Evolutionary conservation across 2,888 invertebrate genomes (phyloP), one percentile per base, ranked within the genome.

Genomic region (Drosophila borborema): DNA sequence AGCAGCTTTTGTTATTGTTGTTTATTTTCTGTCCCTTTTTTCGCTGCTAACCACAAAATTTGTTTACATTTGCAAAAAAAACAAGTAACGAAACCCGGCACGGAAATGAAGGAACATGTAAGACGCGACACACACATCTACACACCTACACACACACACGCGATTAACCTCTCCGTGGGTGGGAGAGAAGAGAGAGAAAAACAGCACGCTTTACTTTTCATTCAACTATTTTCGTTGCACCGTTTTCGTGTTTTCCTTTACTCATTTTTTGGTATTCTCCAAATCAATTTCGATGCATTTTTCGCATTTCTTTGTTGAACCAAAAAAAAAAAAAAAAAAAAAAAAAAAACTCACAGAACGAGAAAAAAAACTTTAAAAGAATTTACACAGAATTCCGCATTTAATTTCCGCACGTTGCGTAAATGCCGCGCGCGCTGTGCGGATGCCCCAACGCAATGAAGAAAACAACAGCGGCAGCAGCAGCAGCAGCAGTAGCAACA

Each of bases 401-500:
- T 64, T 36, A 36, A 70, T 54, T 71, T 66, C 64, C 74, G 74
- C 53, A 79, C 80, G 75, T 72, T 77, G 77, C 77, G 67, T 75
- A 79, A 78, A 80, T 75, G 68, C 68, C 80, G 80, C 77, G 79
- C 79, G 77, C 77, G 74, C 71, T 55, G 53, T 74, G 36, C 34
- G 34, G 74, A 71, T 71, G 75, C 75, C 72, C 64, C 59, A 72
- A 72, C 77, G 77, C 80, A 77, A 72, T 76, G 72, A 64, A 64
- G 68, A 72, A 36, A 60, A 66, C 77, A 77, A 62, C 34, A 61
- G 56, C 64, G 65, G 48, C 38, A 53, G 18, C 55, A 51, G 18
- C 40, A 49, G 20, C 18, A 62, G 10, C 48, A 48, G 5, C 23
- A 48, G 14, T 20, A 45, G 20, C 6, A 69, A 40, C 36, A 63